A percentile compares a stretch with the other conserved stretches of the same genome.
phyloP scores from a whole-genome alignment of 1,140 invertebrate genomes.

The Pogonomyrmex barbatus region DNA sequence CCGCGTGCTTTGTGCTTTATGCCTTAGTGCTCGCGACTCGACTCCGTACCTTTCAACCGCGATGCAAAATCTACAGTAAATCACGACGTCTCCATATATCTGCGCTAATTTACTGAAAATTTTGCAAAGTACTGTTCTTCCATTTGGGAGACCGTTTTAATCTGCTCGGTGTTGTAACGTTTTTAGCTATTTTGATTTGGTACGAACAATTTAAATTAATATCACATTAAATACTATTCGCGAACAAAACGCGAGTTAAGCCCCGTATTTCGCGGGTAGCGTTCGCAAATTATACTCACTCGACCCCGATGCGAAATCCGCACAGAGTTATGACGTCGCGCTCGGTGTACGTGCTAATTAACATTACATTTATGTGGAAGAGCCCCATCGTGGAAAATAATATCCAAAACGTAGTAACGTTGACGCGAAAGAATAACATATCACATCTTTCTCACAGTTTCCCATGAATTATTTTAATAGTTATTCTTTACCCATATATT shows the following conservation, averaged over 20 bases:
- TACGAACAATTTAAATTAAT: slow-evolving; percentile 54
- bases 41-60: slow-evolving; percentile 21
- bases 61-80: slow-evolving; percentile 37
- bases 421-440: slow-evolving; percentile 14
- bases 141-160: slow-evolving; percentile 24
- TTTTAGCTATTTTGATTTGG: slow-evolving; percentile 47
- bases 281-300: slow-evolving; percentile 37
- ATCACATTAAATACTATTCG: slow-evolving; percentile 39
- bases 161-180: slow-evolving; percentile 10
- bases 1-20: slow-evolving; percentile 22
- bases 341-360: slow-evolving; percentile 48
- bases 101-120: slow-evolving; percentile 41
- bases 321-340: slow-evolving; percentile 42
- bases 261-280: slow-evolving; percentile 4
- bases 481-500: neutral
- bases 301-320: slow-evolving; percentile 52
- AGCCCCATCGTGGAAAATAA: slow-evolving; percentile 49
- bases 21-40: neutral
- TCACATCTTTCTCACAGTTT: slow-evolving; percentile 25
- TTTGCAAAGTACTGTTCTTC: neutral
- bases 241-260: slow-evolving; percentile 42
- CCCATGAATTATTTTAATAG: slow-evolving; percentile 17
- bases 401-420: slow-evolving; percentile 19
- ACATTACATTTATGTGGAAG: slow-evolving; percentile 55
- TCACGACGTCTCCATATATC: slow-evolving; percentile 18